These are phyloP conservation scores for Montifringilla adamsi DNA, from an alignment of 2,113 vertebrate species.

Conservation along the genomic window DNA sequence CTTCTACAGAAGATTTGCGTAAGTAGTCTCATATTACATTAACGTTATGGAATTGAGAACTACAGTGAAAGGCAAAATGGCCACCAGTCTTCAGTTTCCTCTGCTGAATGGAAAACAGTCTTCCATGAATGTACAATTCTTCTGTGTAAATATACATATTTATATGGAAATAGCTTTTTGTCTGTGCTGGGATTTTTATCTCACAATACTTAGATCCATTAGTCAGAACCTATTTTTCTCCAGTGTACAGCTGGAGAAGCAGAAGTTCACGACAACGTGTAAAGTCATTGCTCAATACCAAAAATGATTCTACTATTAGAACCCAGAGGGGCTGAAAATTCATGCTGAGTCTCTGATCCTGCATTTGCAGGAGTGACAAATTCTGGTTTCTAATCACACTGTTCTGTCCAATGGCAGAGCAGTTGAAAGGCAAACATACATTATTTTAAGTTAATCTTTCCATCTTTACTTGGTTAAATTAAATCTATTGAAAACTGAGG, in stretches of 20 bases:
- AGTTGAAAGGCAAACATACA: background rate
- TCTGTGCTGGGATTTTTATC: background rate
- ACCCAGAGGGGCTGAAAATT: background rate
- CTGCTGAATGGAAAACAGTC: background rate
- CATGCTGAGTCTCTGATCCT: background rate
- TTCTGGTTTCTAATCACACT: background rate
- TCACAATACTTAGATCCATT: background rate
- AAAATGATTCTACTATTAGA: background rate
- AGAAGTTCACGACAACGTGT: background rate
- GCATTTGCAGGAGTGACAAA: background rate
- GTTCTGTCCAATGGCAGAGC: background rate
- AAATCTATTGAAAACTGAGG: background rate
- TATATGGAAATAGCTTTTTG: background rate
- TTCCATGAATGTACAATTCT: accelerated
- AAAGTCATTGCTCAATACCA: background rate
- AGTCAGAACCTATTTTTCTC: background rate
- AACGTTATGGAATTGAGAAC: background rate
- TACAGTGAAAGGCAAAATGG: background rate
- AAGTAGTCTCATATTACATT: background rate
- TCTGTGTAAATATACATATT: background rate
- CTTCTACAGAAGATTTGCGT: background rate
- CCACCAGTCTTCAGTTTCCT: background rate
- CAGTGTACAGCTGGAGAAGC: background rate
- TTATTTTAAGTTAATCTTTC: background rate
- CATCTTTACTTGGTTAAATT: background rate